Percentiles rank a stretch among this genome's conserved stretches.
phyloP scores from a whole-genome alignment of 2,113 vertebrate genomes.

The Clupea harengus region DNA sequence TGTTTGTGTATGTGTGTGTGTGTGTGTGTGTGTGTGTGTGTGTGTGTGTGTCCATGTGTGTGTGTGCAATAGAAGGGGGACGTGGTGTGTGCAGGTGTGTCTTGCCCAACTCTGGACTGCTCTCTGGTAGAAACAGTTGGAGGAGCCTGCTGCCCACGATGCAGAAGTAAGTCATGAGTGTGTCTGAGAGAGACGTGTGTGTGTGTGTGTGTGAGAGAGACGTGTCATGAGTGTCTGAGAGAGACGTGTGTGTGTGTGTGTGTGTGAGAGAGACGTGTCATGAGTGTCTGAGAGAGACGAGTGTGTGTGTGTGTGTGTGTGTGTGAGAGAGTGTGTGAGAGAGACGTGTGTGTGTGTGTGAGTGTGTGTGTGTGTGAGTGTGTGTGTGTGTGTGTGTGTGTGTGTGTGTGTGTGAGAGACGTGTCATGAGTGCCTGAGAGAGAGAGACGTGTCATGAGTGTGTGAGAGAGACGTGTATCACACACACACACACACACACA shows the following conservation, averaged over 20 bases:
- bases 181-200: neutral
- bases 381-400: neutral
- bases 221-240: too few species aligned
- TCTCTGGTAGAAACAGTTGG: constrained; percentile 52
- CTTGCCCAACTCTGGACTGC: constrained; percentile 61
- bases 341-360: neutral
- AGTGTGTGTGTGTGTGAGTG: neutral
- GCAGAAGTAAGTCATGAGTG: constrained; percentile 56
- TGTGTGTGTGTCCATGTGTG: constrained; percentile 11
- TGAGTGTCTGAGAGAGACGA: too few species aligned
- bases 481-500: too few species aligned
- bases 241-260: too few species aligned
- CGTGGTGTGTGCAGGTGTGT: constrained; percentile 49
- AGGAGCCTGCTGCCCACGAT: constrained; percentile 64
- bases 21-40: neutral
- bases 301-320: too few species aligned
- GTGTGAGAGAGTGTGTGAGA: too few species aligned
- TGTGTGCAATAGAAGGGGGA: constrained; percentile 53
- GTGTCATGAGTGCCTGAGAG: too few species aligned
- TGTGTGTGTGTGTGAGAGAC: neutral
- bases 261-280: too few species aligned
- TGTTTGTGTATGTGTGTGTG: constrained; percentile 2
- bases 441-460: too few species aligned
- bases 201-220: too few species aligned
- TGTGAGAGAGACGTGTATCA: too few species aligned